Evolutionary conservation across 2,113 vertebrate genomes (phyloP), one percentile per base, ranked within the genome.

Genomic region (Saccopteryx bilineata): DNA sequence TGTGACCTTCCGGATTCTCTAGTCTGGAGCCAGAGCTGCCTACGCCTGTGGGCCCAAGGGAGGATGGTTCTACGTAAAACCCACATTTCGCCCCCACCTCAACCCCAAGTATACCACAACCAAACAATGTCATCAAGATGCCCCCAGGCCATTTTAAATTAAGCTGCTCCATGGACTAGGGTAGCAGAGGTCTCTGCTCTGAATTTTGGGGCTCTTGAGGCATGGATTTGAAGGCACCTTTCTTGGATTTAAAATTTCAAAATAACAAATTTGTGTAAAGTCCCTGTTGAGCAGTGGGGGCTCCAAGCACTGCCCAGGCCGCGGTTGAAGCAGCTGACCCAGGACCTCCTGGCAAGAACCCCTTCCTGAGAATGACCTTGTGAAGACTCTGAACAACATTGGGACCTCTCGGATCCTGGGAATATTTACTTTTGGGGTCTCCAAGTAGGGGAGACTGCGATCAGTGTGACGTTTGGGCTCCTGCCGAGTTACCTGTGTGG

Each of bases 291-390:
- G 8, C 1, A 0, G 5, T n/a, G 26, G 66, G 72, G 54, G 26
- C 15, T 17, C 19, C 6, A 4, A 2, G 54, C 21, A 1, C 0
- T 76, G n/a, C 39, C 0, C 31, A 1, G 9, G 2, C 3, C 10
- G 0, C 0, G 8, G 54, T 24, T 1, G 85, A n/a, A 17, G 10
- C 9, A 3, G 5, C 1, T 2, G n/a, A 23, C 2, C 52, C 23
- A 0, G 61, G 21, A 17, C 58, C 19, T 9, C 58, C 31, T 8
- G 1, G 26, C 50, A 19, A 61, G 88, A 78, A 19, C 26, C 19
- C 52, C 71, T 52, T 50, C 65, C 7, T 50, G n/a, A 13, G n/a
- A 52, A 46, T 1, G n/a, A 48, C 50, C 21, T n/a, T 6, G 10
- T 9, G 48, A 87, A 28, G 78, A 61, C 5, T 39, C 56, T 78